phyloP scores from a whole-genome alignment of 53 echinoderm and acorn worm genomes.

The Henricia sp. region DNA sequence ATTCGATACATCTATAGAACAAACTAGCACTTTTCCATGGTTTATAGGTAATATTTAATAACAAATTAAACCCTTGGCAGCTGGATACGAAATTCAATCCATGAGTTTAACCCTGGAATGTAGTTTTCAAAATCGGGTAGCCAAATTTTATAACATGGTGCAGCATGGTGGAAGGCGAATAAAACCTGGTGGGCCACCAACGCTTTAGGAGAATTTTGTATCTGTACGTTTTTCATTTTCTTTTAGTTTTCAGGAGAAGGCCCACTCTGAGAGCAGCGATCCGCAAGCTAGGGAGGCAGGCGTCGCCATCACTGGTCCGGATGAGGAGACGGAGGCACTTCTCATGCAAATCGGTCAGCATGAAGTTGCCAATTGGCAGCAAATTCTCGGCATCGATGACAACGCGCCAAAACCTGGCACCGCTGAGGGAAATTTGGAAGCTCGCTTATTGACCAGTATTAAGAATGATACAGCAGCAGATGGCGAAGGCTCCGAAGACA shows the following conservation, averaged over 20 bases:
- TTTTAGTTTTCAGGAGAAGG: neutral
- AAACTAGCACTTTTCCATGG: too few relatives aligned
- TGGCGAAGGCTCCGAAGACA: too few relatives aligned
- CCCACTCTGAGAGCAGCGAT: neutral
- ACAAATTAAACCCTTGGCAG: too few relatives aligned
- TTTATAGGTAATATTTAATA: too few relatives aligned
- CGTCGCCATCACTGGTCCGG: neutral
- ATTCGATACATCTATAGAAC: too few relatives aligned
- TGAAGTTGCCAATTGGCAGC: neutral
- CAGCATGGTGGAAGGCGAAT: too few relatives aligned
- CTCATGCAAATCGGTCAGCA: neutral
- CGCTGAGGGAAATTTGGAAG: constrained; percentile 27
- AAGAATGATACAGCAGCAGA: neutral
- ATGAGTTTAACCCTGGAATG: too few relatives aligned
- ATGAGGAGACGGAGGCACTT: constrained; percentile 5
- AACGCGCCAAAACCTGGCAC: neutral
- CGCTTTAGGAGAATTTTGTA: neutral
- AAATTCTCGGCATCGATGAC: constrained; percentile 20
- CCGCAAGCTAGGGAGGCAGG: too few relatives aligned
- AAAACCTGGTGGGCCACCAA: neutral
- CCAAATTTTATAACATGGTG: too few relatives aligned
- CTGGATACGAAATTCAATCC: too few relatives aligned
- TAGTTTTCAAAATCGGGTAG: too few relatives aligned
- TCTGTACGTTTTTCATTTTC: neutral
- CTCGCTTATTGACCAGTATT: neutral